These are phyloP conservation scores for Alligator sinensis DNA, from an alignment of 2,113 vertebrate genomes.

Conservation along the genomic window DNA sequence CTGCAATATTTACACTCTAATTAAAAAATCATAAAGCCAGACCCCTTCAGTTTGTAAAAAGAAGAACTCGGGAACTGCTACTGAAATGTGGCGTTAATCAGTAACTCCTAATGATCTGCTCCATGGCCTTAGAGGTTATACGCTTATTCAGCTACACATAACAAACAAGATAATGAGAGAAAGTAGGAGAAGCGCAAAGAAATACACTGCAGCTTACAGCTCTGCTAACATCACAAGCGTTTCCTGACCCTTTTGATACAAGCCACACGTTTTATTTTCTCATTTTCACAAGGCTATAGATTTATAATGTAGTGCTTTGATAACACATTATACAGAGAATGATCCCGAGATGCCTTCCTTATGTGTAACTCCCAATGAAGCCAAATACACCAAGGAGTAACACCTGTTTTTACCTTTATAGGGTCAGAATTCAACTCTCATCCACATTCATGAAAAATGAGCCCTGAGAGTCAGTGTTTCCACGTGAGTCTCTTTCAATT, in stretches of 20 bases:
- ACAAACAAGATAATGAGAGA: slow-evolving; percentile 65
- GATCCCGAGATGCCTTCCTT: background rate
- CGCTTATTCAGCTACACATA: slow-evolving; percentile 67
- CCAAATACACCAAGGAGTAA: slow-evolving; percentile 37
- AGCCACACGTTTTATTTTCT: background rate
- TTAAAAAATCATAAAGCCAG: slow-evolving; percentile 92
- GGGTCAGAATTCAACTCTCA: slow-evolving; percentile 4
- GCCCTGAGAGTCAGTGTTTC: slow-evolving; percentile 43
- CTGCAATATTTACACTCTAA: slow-evolving; percentile 90
- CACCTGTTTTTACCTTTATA: slow-evolving; percentile 58
- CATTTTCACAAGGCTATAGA: slow-evolving; percentile 37
- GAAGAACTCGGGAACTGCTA: slow-evolving; percentile 75
- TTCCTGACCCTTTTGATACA: background rate
- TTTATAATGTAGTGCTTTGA: slow-evolving; percentile 31
- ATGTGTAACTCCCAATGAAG: background rate
- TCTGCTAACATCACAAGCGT: slow-evolving; percentile 20
- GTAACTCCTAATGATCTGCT: slow-evolving; percentile 82
- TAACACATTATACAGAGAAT: background rate
- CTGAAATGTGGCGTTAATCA: slow-evolving; percentile 82
- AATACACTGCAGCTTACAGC: background rate
- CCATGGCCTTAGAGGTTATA: slow-evolving; percentile 64
- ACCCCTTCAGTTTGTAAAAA: slow-evolving; percentile 81
- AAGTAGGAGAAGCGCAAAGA: slow-evolving; percentile 37
- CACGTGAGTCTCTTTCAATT: slow-evolving; percentile 48
- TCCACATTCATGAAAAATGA: slow-evolving; percentile 59